Base-by-base conservation (phyloP, 1,140 invertebrate genomes). In the Bombus superbus region DNA sequence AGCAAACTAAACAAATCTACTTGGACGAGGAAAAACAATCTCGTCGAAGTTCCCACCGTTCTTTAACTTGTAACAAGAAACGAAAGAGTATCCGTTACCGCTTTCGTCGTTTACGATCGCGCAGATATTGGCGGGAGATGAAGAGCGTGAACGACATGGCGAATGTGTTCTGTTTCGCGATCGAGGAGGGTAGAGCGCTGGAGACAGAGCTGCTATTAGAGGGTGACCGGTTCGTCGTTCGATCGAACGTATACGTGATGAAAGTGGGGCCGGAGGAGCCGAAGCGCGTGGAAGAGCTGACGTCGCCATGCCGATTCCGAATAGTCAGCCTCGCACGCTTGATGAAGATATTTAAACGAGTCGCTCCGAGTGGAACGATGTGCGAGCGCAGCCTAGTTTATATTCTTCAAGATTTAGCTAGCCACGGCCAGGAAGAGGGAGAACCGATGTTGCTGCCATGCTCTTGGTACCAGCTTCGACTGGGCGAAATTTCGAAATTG, bases 321-420 rank as follows among this genome's bases (percentile, higher is more conserved):
- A 91, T 96, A 5, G 80, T 87, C 38, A 96, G 97, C 86, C 89
- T 97, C 38, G 94, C 93, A 10, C 92, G 93, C 40, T 81, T 97
- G 35, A 90, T 94, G 8, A 90, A 95, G 28, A 94, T 96, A 76
- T 95, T 97, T 69, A 93, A 94, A 82, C 93, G 95, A 76, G 92
- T 96, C 40, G 95, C 96, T 38, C 96, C 96, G 0, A 92, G 79
- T 44, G 96, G 96, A n/a, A 94, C 93, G 9, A 93, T 96, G 11
- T 88, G 95, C 38, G 94, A 95, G 86, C 92, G 95, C 53, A 92
- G 94, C 2, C 96, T 97, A 76, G 93, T 95, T n/a, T 96, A 95
- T 85, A 83, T 96, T 18, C 87, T 97, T 28, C 96, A 96, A 92
- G 96, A 96, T 89, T 94, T 96, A 81, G 91, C 96, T 22, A 94